phyloP scores from a whole-genome alignment of 1,140 invertebrate species.

The Ceratina calcarata region DNA sequence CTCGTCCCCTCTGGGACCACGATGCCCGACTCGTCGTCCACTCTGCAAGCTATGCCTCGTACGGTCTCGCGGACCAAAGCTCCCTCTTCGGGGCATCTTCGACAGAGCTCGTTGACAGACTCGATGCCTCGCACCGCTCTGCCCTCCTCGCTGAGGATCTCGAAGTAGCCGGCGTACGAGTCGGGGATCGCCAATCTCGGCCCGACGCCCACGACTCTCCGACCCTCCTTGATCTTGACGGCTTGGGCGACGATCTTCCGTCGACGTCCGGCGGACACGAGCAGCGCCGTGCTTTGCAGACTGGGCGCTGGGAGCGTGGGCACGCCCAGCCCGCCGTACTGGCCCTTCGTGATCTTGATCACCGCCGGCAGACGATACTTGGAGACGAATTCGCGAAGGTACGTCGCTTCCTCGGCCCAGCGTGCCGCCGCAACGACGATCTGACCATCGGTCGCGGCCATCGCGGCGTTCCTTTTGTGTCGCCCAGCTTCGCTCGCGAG shows the following conservation, averaged over 20 bases:
- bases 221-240: constrained; percentile 93
- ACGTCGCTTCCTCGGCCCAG: constrained; percentile 90
- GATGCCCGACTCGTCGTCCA: constrained; percentile 83
- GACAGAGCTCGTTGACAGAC: constrained; percentile 90
- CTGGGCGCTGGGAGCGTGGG: constrained; percentile 91
- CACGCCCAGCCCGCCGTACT: constrained; percentile 93
- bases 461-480: constrained; percentile 67
- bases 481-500: constrained; percentile 38
- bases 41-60: constrained; percentile 88
- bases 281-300: constrained; percentile 90
- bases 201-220: constrained; percentile 87
- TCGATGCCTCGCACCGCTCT: constrained; percentile 93
- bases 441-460: constrained; percentile 92
- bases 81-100: constrained; percentile 87
- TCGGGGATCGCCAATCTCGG: constrained; percentile 93
- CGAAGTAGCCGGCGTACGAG: constrained; percentile 94
- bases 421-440: constrained; percentile 90
- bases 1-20: constrained; percentile 87
- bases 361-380: constrained; percentile 91
- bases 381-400: constrained; percentile 89
- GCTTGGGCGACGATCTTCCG: constrained; percentile 94
- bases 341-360: constrained; percentile 94
- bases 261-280: constrained; percentile 90
- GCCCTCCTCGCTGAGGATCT: constrained; percentile 95
- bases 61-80: constrained; percentile 93